phyloP scores from a whole-genome alignment of 2,888 invertebrate species.

The Melanotus villosus region DNA sequence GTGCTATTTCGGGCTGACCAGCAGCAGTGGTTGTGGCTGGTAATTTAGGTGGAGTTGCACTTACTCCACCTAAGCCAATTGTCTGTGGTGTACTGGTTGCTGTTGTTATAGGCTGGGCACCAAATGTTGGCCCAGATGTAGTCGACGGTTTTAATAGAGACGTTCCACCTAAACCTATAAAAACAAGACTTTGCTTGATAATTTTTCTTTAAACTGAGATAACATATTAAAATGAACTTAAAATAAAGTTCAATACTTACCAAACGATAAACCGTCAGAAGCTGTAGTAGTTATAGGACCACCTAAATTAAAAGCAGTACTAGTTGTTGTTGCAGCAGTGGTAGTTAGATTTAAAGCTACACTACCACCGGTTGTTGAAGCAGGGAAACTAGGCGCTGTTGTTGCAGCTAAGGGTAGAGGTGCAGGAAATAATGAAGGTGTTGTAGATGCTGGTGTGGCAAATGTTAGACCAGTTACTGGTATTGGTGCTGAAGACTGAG shows the following conservation, averaged over 20 bases:
- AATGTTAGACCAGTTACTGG: constrained; percentile 55
- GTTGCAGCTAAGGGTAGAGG: background rate
- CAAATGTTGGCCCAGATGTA: constrained; percentile 46
- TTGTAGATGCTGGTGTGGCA: constrained; percentile 52
- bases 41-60: constrained; percentile 68
- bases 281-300: constrained; percentile 54
- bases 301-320: background rate
- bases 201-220: too few relatives aligned
- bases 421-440: background rate
- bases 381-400: too few relatives aligned
- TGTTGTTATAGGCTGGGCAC: constrained; percentile 14
- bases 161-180: background rate
- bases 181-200: too few relatives aligned
- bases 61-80: constrained; percentile 80
- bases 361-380: too few relatives aligned
- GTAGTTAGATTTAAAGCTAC: background rate
- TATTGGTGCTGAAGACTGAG: constrained; percentile 20
- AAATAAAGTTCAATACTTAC: background rate
- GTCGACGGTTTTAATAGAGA: constrained; percentile 1
- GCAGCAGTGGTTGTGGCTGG: constrained; percentile 50
- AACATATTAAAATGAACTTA: background rate
- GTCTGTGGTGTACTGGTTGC: constrained; percentile 26
- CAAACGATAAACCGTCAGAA: constrained; percentile 39
- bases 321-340: background rate
- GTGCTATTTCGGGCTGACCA: constrained; percentile 70